Conservation (phyloP, 2,113 vertebrate species). For the Centropus bengalensis region DNA sequence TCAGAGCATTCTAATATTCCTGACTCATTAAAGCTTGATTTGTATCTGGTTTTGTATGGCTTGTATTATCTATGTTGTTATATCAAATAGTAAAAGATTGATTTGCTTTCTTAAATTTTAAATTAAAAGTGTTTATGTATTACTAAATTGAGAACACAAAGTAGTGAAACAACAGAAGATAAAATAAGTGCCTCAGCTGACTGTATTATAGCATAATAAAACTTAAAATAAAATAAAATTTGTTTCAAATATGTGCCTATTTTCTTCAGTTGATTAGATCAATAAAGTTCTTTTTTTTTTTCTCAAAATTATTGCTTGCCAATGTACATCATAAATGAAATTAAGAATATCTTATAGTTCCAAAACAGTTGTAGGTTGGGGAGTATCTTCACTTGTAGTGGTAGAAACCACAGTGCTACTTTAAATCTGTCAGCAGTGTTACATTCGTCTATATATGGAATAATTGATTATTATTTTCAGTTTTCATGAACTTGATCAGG, state of each 20-base stretch:
- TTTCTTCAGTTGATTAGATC: not conserved
- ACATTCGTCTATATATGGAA: not conserved
- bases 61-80: not conserved
- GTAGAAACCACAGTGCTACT: not conserved
- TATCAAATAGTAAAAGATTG: not conserved
- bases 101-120: not conserved
- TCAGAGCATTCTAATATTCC: not conserved
- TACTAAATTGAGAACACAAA: not conserved
- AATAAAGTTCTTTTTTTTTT: not conserved
- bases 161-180: not conserved
- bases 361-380: not conserved
- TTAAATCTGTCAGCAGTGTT: not conserved
- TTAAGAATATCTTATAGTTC: not conserved
- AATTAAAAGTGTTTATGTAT: not conserved
- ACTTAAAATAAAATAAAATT: too few relatives aligned
- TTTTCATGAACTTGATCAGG: not conserved
- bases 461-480: not conserved
- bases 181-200: not conserved
- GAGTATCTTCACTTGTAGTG: not conserved
- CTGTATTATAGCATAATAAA: not conserved
- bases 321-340: not conserved
- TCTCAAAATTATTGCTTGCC: not conserved
- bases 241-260: not conserved
- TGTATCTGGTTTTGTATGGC: not conserved
- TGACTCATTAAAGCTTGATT: not conserved